A percentile compares a stretch with the other conserved stretches of the same genome.
These are phyloP conservation scores for Dinomys branickii DNA, from an alignment of 2,113 vertebrate genomes.

Conservation along the genomic window DNA sequence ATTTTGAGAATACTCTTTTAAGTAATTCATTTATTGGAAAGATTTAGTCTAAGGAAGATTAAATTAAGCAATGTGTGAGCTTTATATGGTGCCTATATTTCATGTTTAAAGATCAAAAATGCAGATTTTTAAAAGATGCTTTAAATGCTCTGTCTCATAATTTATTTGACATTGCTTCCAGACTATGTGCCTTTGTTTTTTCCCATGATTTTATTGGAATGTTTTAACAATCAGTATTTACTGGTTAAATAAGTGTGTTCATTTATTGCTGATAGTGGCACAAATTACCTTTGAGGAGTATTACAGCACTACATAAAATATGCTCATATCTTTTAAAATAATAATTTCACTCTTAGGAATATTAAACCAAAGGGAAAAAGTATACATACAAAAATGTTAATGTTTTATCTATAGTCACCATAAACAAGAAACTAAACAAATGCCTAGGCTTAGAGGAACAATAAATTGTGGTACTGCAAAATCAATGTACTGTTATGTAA, in stretches of 20 bases:
- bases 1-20: no score
- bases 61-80: not conserved
- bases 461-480: conserved; percentile 33
- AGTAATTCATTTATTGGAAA: no score
- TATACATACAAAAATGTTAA: conserved; percentile 22
- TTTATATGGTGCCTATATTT: conserved; percentile 23
- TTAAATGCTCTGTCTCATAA: conserved; percentile 22
- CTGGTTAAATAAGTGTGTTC: conserved; percentile 25
- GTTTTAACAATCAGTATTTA: conserved; percentile 62
- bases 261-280: conserved; percentile 13
- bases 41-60: not conserved
- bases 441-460: not conserved
- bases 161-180: conserved; percentile 16
- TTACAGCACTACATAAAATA: conserved; percentile 59
- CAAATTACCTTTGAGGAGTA: conserved; percentile 49
- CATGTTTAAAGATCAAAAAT: conserved; percentile 45
- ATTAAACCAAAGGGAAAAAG: conserved; percentile 16
- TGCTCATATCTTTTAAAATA: conserved; percentile 40
- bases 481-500: not conserved
- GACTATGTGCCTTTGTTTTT: conserved; percentile 33
- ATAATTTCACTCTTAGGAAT: conserved; percentile 35
- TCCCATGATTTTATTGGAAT: conserved; percentile 6
- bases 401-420: conserved; percentile 34
- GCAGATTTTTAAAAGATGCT: conserved; percentile 27
- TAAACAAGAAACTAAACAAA: conserved; percentile 55